Evolutionary conservation across 2,797 vertebrate species (phyloP), one percentile per base, ranked within the genome.

Genomic region (Micromesistius poutassou): DNA sequence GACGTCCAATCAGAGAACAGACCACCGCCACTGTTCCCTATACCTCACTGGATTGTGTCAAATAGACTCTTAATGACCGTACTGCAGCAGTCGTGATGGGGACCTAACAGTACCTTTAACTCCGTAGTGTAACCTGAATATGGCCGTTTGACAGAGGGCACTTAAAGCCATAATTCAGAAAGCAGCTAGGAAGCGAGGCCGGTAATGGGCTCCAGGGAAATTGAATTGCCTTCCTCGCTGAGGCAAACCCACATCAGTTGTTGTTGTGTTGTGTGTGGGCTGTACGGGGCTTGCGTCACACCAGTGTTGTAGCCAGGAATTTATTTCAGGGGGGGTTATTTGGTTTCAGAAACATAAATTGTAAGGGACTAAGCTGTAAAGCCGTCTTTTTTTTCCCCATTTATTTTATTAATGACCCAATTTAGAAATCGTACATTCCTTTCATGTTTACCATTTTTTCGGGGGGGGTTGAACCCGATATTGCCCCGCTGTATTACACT

Each of bases 151-250:
- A 35, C 72, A 30, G 38, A 80, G 68, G 22, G 77, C 74, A 84
- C 79, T 81, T 81, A 72, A 82, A 83, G 78, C 46, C 74, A 68
- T 35, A 75, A 79, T 74, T 76, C 30, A 76, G 74, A 81, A 73
- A 79, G 82, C 77, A 77, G 76, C 62, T 10, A 82, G 87, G 87
- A 91, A 93, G 85, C 83, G 83, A 86, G 75, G 77, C 88, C 83
- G 80, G 87, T 93, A 90, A 94, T 93, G 86, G 86, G 75, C 72
- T 87, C 79, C 83, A 19, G 73, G 76, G 78, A 83, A 93, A 92
- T 91, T 87, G 75, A 89, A 89, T 92, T 91, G 77, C 83, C 87
- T 86, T 85, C 88, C 78, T 79, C 83, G 77, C 70, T 66, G 73
- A 83, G 83, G 83, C 31, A 75, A 84, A 81, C 72, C 46, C 78